A percentile compares a stretch with the other conserved stretches of the same genome.
Conservation (phyloP, 2,888 invertebrate genomes). For the Creontiades dilutus region DNA sequence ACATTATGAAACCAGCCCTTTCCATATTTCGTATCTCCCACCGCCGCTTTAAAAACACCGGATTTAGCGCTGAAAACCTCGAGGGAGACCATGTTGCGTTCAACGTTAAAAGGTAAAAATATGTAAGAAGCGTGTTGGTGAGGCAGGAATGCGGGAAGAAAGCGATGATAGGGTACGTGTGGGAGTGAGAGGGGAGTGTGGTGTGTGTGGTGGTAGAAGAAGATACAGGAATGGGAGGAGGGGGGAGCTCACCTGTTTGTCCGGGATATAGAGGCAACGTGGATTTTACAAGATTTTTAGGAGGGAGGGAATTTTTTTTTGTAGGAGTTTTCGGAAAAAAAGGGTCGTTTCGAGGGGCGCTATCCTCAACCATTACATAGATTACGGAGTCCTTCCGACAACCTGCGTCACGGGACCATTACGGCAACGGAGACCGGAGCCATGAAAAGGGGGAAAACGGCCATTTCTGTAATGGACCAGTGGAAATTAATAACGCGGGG, state of each 20-base stretch:
- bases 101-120: not conserved
- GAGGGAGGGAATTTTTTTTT: not conserved
- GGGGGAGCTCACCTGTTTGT: conserved; percentile 8
- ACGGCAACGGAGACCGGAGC: not conserved
- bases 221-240: not conserved
- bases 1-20: no score
- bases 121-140: conserved; percentile 5
- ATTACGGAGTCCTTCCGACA: conserved; percentile 62
- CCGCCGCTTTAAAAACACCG: not conserved
- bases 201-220: no score
- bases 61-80: not conserved
- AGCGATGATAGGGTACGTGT: not conserved
- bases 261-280: not conserved
- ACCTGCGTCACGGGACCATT: conserved; percentile 29
- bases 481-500: conserved; percentile 64
- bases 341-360: conserved; percentile 24
- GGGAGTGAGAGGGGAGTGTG: not conserved
- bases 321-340: not conserved
- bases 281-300: conserved; percentile 21
- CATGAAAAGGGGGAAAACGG: not conserved
- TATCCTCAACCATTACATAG: conserved; percentile 54
- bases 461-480: conserved; percentile 66
- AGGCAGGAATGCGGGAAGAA: not conserved
- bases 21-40: no score
- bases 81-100: not conserved